A percentile compares a stretch with the other conserved stretches of the same genome.
Conservation (phyloP, 2,113 vertebrate species). For the Menidia beryllina region DNA sequence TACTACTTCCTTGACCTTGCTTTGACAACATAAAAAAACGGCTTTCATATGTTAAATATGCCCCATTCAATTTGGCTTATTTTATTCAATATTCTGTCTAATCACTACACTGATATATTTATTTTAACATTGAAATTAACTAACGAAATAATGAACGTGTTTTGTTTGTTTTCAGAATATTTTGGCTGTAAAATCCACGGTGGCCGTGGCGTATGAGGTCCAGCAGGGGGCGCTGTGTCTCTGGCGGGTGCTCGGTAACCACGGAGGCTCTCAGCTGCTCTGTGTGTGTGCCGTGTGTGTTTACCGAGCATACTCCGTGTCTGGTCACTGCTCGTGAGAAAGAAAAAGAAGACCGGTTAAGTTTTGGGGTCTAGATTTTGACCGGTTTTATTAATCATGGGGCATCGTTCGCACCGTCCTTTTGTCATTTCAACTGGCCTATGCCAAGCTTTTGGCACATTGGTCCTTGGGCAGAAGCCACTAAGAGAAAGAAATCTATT, state of each 20-base stretch:
- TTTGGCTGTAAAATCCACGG: slow-evolving; percentile 1
- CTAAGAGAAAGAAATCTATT: not conserved
- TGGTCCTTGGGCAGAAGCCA: not conserved
- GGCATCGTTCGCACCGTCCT: not conserved
- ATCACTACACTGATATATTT: no score
- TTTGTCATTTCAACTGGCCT: not conserved
- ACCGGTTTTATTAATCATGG: not conserved
- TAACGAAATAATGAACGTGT: fast-evolving
- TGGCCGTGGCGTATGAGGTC: not conserved
- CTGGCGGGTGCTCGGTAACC: no score
- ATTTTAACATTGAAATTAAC: no score
- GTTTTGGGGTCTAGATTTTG: no score
- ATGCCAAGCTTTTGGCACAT: no score
- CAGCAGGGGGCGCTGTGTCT: slow-evolving; percentile 53
- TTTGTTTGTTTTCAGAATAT: not conserved
- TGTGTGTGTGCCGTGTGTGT: no score
- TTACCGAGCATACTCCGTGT: no score
- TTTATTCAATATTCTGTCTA: no score
- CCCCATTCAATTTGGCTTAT: no score
- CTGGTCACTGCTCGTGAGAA: no score
- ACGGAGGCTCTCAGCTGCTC: no score
- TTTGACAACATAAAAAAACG: not conserved
- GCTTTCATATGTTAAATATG: not conserved
- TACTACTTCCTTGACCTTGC: not conserved
- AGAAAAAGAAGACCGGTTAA: no score